phyloP scores from a whole-genome alignment of 2,797 vertebrate genomes.

The Rhinella marina region DNA sequence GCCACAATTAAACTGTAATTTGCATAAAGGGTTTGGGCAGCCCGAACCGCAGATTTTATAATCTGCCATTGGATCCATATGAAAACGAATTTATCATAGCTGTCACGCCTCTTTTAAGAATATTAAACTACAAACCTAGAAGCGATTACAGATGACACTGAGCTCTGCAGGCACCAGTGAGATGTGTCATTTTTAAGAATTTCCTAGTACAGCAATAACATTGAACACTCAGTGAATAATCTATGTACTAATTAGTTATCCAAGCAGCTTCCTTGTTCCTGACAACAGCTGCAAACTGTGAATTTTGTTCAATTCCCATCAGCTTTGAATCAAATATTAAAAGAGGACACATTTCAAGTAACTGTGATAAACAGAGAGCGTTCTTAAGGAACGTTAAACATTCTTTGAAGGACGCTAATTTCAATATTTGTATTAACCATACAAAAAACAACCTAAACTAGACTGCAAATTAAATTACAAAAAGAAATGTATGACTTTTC shows the following conservation, averaged over 20 bases:
- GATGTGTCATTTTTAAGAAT: slow-evolving; percentile 36
- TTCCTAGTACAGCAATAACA: slow-evolving; percentile 10
- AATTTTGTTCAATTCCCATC: slow-evolving; percentile 28
- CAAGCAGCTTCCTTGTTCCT: slow-evolving; percentile 40
- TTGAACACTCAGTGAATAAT: slow-evolving; percentile 27
- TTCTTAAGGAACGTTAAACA: not conserved
- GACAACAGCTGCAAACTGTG: slow-evolving; percentile 46
- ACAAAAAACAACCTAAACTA: not conserved
- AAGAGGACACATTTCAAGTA: slow-evolving; percentile 14
- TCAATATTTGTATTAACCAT: not conserved
- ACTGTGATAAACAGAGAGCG: slow-evolving; percentile 24
- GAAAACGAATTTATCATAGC: too few species aligned
- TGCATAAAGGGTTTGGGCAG: too few species aligned
- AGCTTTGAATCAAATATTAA: slow-evolving; percentile 49
- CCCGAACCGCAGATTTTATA: too few species aligned
- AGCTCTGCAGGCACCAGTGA: not conserved
- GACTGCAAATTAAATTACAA: not conserved
- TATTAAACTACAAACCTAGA: not conserved
- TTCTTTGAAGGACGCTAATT: not conserved
- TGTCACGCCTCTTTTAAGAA: not conserved
- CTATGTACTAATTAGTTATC: slow-evolving; percentile 45
- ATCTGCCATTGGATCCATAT: too few species aligned
- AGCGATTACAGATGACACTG: not conserved
- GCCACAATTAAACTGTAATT: too few species aligned
- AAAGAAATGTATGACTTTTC: not conserved